These are phyloP conservation scores for Nomada lathburiana DNA, from an alignment of 2,888 invertebrate species.

Conservation along the genomic window DNA sequence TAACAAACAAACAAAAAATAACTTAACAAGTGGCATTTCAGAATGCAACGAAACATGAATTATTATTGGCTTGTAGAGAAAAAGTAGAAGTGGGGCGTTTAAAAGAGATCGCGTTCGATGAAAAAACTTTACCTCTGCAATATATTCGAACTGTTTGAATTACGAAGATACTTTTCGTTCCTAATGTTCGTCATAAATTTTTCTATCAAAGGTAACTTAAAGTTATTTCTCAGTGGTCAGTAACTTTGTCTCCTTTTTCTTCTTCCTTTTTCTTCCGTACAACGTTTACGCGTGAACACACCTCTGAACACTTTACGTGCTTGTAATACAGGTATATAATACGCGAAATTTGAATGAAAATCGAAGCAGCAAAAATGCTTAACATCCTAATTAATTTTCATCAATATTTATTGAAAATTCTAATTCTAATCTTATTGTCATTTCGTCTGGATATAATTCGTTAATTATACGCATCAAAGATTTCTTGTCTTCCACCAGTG, in stretches of 20 bases:
- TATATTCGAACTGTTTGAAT: slow-evolving; percentile 2
- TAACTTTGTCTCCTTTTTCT: neutral
- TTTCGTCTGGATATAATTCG: too few relatives aligned
- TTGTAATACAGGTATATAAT: neutral
- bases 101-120: neutral
- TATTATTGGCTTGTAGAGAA: neutral
- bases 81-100: neutral
- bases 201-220: slow-evolving; percentile 8
- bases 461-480: too few relatives aligned
- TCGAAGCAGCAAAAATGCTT: too few relatives aligned
- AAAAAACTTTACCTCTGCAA: slow-evolving; percentile 2
- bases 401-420: too few relatives aligned
- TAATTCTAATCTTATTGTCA: too few relatives aligned
- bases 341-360: too few relatives aligned
- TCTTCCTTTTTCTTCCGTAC: too few relatives aligned
- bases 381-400: too few relatives aligned
- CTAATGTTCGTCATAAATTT: slow-evolving; percentile 37
- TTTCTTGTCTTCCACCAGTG: too few relatives aligned
- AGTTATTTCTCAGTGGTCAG: neutral
- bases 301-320: neutral
- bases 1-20: too few relatives aligned
- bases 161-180: slow-evolving; percentile 2
- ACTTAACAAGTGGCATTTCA: neutral
- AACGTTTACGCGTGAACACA: too few relatives aligned
- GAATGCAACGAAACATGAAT: neutral